phyloP scores from a whole-genome alignment of 2,113 vertebrate species.

The Eleginops maclovinus region DNA sequence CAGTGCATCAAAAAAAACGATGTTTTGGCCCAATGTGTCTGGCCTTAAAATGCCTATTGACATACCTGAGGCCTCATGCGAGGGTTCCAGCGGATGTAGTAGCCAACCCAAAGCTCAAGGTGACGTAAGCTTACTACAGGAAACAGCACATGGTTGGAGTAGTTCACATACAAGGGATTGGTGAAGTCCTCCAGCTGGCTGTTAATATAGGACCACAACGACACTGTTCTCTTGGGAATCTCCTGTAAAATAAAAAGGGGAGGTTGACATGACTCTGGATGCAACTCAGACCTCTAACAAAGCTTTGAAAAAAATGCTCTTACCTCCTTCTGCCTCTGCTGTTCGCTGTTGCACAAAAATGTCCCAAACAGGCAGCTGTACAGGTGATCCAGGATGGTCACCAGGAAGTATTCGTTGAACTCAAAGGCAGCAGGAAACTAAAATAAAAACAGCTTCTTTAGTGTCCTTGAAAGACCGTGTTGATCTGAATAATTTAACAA shows the following conservation, averaged over 20 bases:
- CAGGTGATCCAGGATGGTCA: constrained; percentile 96
- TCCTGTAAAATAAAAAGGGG: constrained; percentile 81
- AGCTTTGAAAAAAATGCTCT: constrained; percentile 27
- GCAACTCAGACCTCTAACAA: background rate
- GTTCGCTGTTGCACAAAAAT: constrained; percentile 96
- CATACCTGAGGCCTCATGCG: constrained; percentile 94
- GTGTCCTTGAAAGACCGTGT: background rate
- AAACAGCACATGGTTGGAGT: constrained; percentile 94
- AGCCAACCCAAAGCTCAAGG: constrained; percentile 97
- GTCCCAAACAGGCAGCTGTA: constrained; percentile 98
- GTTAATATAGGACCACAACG: constrained; percentile 97
- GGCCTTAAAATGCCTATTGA: background rate
- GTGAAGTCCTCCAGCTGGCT: constrained; percentile 96
- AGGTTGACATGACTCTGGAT: background rate
- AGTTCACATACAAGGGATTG: constrained; percentile 96
- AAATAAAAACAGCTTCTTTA: constrained; percentile 48
- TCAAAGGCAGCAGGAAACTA: constrained; percentile 98
- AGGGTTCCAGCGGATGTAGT: constrained; percentile 99
- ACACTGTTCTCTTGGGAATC: constrained; percentile 90
- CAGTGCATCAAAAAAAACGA: too few relatives aligned
- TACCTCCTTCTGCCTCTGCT: constrained; percentile 94
- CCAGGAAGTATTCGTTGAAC: constrained; percentile 96
- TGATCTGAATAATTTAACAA: background rate
- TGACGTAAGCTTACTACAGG: constrained; percentile 96
- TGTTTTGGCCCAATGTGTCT: too few relatives aligned